Evolutionary conservation across 2,888 invertebrate genomes (phyloP), one percentile per base, ranked within the genome.

Genomic region (Lamproptera curius): DNA sequence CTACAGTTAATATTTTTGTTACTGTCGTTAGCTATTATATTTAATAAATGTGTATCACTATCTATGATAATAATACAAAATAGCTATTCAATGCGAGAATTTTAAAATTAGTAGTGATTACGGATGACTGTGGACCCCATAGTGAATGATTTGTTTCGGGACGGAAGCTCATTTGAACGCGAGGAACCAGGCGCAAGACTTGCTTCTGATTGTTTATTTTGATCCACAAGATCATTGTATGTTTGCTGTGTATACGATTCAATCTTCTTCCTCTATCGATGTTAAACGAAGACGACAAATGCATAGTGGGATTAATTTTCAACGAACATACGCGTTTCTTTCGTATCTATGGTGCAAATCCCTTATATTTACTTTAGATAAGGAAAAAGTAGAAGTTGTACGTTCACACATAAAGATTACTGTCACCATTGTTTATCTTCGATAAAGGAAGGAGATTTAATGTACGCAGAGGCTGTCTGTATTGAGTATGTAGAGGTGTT

Each of bases 401-500:
- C 31, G 2, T 31, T 31, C 31, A 13, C 16, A 36, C 11, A 9
- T 16, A 36, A 10, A 16, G 17, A 16, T 31, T 8, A 26, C 36
- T 39, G 35, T 16, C 10, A n/a, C 35, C 26, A 10, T 28, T 28
- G 28, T 46, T 37, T 46, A 37, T 9, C 31, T 46, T 46, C 28
- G 16, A 42, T 9, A 39, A 35, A 42, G 42, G 34, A 11, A 26
- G 5, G 11, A 16, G 17, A 20, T 16, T 23, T 33, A 26, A 11
- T 16, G 40, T 28, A 26, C 44, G 36, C 40, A 33, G 26, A n/a
- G 49, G 49, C 44, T 49, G 40, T 40, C 34, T 39, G 45, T 42
- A 46, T 45, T 13, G 47, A 51, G 31, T 46, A 41, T 42, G 35
- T 49, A 53, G 35, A 37, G 38, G 52, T 54, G 50, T 50, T 41